A percentile compares a stretch with the other conserved stretches of the same genome.
Evolutionary conservation across 2,888 invertebrate species (phyloP).

Genomic region (Parochlus steinenii): DNA sequence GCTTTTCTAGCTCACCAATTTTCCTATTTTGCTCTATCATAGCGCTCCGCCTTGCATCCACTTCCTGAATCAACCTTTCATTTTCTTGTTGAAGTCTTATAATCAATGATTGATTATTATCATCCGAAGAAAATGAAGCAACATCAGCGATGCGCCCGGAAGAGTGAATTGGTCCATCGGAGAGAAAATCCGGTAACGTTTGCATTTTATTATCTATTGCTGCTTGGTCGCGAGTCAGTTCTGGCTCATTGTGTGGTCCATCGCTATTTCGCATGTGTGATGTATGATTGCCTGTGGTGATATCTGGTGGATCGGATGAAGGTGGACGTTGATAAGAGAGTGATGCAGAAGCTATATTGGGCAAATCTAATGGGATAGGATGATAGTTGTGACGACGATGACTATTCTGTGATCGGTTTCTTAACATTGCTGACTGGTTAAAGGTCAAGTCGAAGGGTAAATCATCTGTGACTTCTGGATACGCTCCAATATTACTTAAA

Average conservation of each 20-base stretch:
- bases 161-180: slow-evolving; percentile 45
- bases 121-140: slow-evolving; percentile 28
- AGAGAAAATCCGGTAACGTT: slow-evolving; percentile 51
- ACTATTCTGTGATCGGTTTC: slow-evolving; percentile 9
- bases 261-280: slow-evolving; percentile 10
- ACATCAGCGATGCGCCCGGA: slow-evolving; percentile 28
- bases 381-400: slow-evolving; percentile 3
- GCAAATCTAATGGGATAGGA: slow-evolving; percentile 14
- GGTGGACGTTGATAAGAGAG: background rate
- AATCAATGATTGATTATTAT: slow-evolving; percentile 22
- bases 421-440: slow-evolving; percentile 3
- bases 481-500: no score
- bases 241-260: slow-evolving; percentile 10
- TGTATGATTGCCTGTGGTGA: slow-evolving; percentile 9
- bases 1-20: slow-evolving; percentile 35
- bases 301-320: slow-evolving; percentile 8
- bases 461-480: no score
- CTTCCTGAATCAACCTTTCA: slow-evolving; percentile 35
- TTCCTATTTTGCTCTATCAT: slow-evolving; percentile 35
- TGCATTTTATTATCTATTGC: slow-evolving; percentile 18
- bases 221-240: slow-evolving; percentile 10
- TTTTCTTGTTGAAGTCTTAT: slow-evolving; percentile 25
- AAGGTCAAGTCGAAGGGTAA: slow-evolving; percentile 14
- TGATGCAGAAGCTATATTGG: background rate
- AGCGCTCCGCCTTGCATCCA: slow-evolving; percentile 36